Evolutionary conservation across 1,140 invertebrate species (phyloP), one percentile per base, ranked within the genome.

Genomic region (Cyrtorhinus lividipennis): DNA sequence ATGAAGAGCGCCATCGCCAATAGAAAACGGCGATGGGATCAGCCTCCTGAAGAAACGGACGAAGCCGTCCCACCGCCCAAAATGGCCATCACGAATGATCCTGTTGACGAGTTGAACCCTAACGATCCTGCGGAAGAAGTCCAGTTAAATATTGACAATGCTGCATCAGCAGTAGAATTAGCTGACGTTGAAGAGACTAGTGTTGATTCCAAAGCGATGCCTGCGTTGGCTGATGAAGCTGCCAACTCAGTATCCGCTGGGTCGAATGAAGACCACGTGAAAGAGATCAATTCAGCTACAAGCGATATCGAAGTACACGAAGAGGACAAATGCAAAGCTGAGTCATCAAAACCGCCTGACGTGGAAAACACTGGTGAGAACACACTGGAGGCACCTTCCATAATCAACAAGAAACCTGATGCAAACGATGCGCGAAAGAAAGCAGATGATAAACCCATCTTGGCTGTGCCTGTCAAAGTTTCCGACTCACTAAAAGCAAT

Each of bases 21-120:
- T 26, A 59, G 64, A 25, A 65, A 65, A 45, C 57, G 64, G 24
- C 53, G 64, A 45, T 65, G 64, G 64, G 64, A 65, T 30, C 64
- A 65, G 27, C 24, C 45, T 13, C 27, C 58, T 8, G 58, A 59
- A 12, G 25, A 30, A 25, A 26, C 27, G 13, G n/a, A 26, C 58
- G 26, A 59, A 27, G n/a, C n/a, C n/a, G 27, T 30, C 58, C 25
- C 58, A 13, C 3, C 26, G 56, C 22, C 15, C 13, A 24, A 57
- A 57, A 23, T 24, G 13, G 18, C 2, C 18, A 24, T 23, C 22
- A 24, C 18, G 24, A 57, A 18, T 15, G 56, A 44, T 44, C 8
- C 38, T 44, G n/a, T n/a, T 44, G 8, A 8, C 38, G 38, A 44
- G n/a, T n/a, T n/a, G 38, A 44, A 44, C n/a, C 38, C 38, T 8